These are phyloP conservation scores for Hydrocynus forskahlii DNA, from an alignment of 2,797 vertebrate species.

Conservation along the genomic window DNA sequence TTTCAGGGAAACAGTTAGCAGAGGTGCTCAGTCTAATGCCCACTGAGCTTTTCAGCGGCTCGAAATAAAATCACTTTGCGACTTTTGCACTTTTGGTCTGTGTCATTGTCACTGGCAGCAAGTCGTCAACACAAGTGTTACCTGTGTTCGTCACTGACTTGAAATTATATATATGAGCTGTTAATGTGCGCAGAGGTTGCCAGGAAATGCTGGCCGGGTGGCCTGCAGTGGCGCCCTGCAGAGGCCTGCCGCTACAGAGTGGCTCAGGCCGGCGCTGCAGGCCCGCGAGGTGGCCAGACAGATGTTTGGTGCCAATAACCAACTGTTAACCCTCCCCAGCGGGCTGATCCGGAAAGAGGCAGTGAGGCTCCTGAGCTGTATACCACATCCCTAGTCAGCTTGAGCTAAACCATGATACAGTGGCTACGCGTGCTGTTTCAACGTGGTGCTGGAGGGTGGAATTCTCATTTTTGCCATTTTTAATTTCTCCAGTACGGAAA, in stretches of 20 bases:
- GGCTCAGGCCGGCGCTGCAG: constrained; percentile 11
- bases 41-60: constrained; percentile 40
- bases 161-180: not conserved
- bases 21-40: constrained; percentile 45
- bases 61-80: constrained; percentile 19
- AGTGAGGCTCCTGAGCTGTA: constrained; percentile 20
- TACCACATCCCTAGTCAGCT: constrained; percentile 22
- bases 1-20: constrained; percentile 44
- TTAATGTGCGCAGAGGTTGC: constrained; percentile 7
- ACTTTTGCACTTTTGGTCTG: constrained; percentile 14
- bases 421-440: not conserved
- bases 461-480: constrained; percentile 5
- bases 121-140: not conserved
- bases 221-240: constrained; percentile 4
- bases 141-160: too few relatives aligned
- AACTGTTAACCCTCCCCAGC: constrained; percentile 26
- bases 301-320: constrained; percentile 51
- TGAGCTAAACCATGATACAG: not conserved
- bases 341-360: constrained; percentile 9
- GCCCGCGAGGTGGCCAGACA: constrained; percentile 25
- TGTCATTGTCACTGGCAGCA: not conserved
- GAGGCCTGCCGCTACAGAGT: constrained; percentile 38
- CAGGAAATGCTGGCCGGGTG: constrained; percentile 31
- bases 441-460: not conserved
- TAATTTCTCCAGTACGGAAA: too few relatives aligned